Base-by-base conservation (phyloP, 2,888 invertebrate species). In the Xylophagus ater region DNA sequence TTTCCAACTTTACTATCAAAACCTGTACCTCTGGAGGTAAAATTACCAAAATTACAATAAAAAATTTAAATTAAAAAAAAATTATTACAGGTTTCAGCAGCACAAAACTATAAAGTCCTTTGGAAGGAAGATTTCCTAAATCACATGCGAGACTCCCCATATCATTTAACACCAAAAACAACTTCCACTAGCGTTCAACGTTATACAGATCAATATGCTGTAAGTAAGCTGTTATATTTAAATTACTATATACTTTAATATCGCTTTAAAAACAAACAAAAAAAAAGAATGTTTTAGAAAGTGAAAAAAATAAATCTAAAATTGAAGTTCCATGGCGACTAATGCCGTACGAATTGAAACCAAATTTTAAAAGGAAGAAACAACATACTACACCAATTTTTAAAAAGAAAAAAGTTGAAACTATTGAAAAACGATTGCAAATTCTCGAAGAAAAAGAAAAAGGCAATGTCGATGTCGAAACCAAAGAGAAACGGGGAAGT, bases 51-150 rank as follows among this genome's bases (percentile, higher is more conserved):
- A 35, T 13, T 26, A 30, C 15, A 12, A 32, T 13, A 24, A 5
- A 1, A n/a, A 14, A 6, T 13, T 9, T 23, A 23, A 23, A 23
- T 8, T 23, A 23, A 23, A 6, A 8, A 23, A 8, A 23, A 9
- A n/a, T 24, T 10, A 10, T 40, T 34, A 3, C 8, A 62, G 50
- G 67, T 62, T 34, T 72, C 73, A 29, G 67, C 72, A 6, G 73
- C 80, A 21, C 70, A 75, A 15, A 78, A 77, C 49, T 83, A 82
- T 53, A 72, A 81, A 59, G 61, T 81, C 9, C 73, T 80, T 29
- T 70, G 83, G 44, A 78, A 80, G 53, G 79, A 80, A 51, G 79
- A 81, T 50, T 82, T 78, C 50, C 70, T 80, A 8, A 81, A 79
- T 47, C 75, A 71, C 49, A 72, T 81, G 65, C 73, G 76, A 38